Conservation (phyloP, 2,888 invertebrate genomes). For the Lithodes maja region DNA sequence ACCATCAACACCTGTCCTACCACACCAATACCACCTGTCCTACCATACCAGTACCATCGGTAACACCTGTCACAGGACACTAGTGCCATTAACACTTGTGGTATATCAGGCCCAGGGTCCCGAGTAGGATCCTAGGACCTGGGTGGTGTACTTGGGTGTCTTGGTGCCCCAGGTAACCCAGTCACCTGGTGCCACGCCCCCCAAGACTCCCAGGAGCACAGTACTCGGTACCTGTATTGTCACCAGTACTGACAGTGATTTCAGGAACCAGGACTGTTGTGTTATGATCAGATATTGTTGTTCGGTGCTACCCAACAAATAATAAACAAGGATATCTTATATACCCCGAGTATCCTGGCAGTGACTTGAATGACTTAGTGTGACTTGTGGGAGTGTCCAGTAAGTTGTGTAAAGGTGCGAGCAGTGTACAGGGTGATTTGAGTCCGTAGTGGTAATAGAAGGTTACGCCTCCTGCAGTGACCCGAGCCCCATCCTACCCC, state of each 20-base stretch:
- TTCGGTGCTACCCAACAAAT: background rate
- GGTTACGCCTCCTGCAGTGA: slow-evolving; percentile 30
- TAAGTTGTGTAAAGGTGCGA: background rate
- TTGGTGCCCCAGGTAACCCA: slow-evolving; percentile 31
- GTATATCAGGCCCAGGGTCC: slow-evolving; percentile 7
- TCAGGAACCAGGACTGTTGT: too few species aligned
- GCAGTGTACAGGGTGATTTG: background rate
- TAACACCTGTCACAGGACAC: background rate
- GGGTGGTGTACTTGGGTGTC: slow-evolving; percentile 45
- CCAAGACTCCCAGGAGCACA: background rate
- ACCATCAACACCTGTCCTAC: slow-evolving; percentile 8
- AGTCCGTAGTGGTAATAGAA: slow-evolving; percentile 20
- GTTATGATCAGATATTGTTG: too few species aligned
- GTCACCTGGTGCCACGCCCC: slow-evolving; percentile 45
- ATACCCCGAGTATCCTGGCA: background rate
- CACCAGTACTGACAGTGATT: background rate
- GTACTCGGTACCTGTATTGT: background rate
- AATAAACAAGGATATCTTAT: background rate
- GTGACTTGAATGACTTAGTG: background rate
- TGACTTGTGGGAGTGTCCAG: background rate
- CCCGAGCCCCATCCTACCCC: slow-evolving; percentile 8
- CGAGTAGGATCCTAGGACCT: slow-evolving; percentile 47
- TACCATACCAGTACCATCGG: background rate
- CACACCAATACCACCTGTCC: slow-evolving; percentile 1
- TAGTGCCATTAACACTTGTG: too few species aligned